Evolutionary conservation across 2,113 vertebrate species (phyloP), one percentile per base, ranked within the genome.

Genomic region (Coptodon bakossiorum): DNA sequence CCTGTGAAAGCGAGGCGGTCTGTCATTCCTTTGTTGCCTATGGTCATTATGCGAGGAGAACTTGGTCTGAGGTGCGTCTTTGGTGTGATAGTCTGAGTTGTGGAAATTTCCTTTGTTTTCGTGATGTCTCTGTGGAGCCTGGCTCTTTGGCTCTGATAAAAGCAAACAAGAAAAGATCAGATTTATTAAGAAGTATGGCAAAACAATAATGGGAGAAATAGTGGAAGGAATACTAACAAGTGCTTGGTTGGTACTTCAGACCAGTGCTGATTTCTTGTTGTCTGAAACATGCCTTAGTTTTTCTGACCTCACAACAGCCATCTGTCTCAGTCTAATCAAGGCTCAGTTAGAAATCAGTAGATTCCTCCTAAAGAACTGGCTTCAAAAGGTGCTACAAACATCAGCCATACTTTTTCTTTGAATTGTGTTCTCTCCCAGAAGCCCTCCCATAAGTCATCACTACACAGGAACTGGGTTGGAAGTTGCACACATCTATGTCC

Each of bases 1-100:
- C 91, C 94, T 97, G 95, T 98, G 97, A 93, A 99, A 99, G 85
- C 98, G 98, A 89, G 98, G 98, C 1, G 98, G 98, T 86, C 98
- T 97, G 91, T 99, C 98, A 57, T 97, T 98, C 91, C 98, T 97
- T 85, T 93, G 95, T 84, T 96, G 97, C 50, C 97, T 97, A 78
- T 95, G 95, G 80, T 98, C 98, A 85, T 96, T 97, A 80, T 98
- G 96, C 29, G 96, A 93, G 88, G 96, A 68, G 63, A 97, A 96
- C 91, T 96, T 97, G 90, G 90, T 90, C 78, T 97, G 97, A 91
- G 90, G 94, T 34, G 93, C 63, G 31, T 98, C 97, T 96, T 97
- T 98, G 91, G 97, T 53, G 93, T 96, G 94, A 83, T 96, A 81
- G 80, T 96, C 97, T 6, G 97, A 96, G 86, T 97, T 97, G 81